phyloP scores from a whole-genome alignment of 2,888 invertebrate genomes.

The Protonemura montana region DNA sequence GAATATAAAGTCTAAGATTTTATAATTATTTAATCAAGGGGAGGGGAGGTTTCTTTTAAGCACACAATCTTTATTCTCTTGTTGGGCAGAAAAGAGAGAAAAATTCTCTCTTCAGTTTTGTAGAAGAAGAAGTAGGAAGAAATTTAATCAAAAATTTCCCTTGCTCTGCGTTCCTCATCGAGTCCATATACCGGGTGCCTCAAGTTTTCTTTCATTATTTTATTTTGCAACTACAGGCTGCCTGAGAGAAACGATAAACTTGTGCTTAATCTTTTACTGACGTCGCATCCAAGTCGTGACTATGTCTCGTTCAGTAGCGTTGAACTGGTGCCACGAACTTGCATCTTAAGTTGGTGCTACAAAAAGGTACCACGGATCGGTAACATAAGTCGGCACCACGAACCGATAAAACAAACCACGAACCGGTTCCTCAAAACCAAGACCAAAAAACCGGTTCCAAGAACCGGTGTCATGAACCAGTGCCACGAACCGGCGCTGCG shows the following conservation, averaged over 20 bases:
- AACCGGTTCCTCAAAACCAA: no score
- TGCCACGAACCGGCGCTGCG: no score
- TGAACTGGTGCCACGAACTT: no score
- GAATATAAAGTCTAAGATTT: constrained; percentile 14
- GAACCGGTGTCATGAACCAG: no score
- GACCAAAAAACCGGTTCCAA: no score
- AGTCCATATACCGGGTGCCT: constrained; percentile 23
- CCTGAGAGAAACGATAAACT: not conserved
- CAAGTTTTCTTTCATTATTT: constrained; percentile 15
- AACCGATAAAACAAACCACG: no score
- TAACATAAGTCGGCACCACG: no score
- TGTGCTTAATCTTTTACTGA: not conserved
- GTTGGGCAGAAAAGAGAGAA: constrained; percentile 37
- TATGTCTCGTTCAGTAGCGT: not conserved
- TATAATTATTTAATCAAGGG: constrained; percentile 20
- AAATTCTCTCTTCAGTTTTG: constrained; percentile 33
- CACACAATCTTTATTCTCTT: constrained; percentile 31
- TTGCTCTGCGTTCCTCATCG: constrained; percentile 37
- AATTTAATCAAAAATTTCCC: constrained; percentile 49
- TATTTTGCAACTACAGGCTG: not conserved
- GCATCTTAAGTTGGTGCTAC: no score
- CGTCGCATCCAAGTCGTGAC: not conserved
- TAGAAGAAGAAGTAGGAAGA: constrained; percentile 47
- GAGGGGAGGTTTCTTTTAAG: not conserved
- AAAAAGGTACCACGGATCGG: no score